These are phyloP conservation scores for Lacanobia oleracea DNA, from an alignment of 2,888 invertebrate species.

Conservation along the genomic window DNA sequence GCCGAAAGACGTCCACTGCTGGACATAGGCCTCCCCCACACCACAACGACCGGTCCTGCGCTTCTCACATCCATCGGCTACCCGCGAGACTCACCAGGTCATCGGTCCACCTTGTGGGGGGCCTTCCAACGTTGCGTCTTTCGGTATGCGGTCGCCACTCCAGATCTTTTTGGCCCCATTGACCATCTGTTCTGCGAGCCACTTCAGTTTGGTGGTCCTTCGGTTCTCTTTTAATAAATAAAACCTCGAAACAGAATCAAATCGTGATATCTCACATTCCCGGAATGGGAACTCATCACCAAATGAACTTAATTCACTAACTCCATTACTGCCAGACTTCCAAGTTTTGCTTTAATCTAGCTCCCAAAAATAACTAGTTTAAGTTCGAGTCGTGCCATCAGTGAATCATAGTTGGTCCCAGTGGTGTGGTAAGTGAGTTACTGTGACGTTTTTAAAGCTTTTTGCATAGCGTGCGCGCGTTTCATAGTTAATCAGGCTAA, in stretches of 20 bases:
- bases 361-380: conserved; percentile 53
- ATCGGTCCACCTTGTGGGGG: too few relatives aligned
- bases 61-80: too few relatives aligned
- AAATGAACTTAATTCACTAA: conserved; percentile 44
- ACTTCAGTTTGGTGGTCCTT: too few relatives aligned
- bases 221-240: too few relatives aligned
- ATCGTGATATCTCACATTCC: neutral
- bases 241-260: neutral
- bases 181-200: too few relatives aligned
- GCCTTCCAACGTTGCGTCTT: too few relatives aligned
- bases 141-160: too few relatives aligned
- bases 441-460: conserved; percentile 87
- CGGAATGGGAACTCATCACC: conserved; percentile 24
- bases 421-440: conserved; percentile 83
- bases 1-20: too few relatives aligned
- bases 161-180: too few relatives aligned
- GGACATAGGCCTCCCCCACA: too few relatives aligned
- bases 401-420: conserved; percentile 72
- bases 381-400: conserved; percentile 57
- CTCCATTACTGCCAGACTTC: conserved; percentile 32
- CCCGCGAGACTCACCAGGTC: too few relatives aligned
- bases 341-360: conserved; percentile 48
- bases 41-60: too few relatives aligned
- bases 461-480: conserved; percentile 80
- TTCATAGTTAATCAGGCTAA: conserved; percentile 85